Evolutionary conservation across 2,797 vertebrate species (phyloP), one percentile per base, ranked within the genome.

Genomic region (Sandelia bainsii): DNA sequence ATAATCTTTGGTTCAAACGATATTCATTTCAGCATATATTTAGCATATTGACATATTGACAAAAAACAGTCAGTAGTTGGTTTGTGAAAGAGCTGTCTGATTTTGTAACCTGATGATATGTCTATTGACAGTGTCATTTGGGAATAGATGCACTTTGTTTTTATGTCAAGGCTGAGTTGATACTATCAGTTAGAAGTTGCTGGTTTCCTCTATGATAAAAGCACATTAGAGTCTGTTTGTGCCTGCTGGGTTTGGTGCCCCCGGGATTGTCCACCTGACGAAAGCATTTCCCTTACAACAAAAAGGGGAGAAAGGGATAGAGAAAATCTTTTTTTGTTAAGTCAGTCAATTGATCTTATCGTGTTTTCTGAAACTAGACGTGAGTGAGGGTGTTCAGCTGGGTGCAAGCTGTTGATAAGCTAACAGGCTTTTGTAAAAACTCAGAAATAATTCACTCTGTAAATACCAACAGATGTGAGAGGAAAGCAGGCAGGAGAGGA

Each of bases 401-500:
- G 48, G 81, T 79, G 74, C 83, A 86, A 84, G 79, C 78, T 86
- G 81, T 72, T 80, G 80, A 86, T 89, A 80, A 87, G 76, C 75
- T 80, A 56, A 82, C 77, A 72, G 74, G 61, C 71, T 63, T 77
- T 87, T 77, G 53, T 82, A 44, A 84, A 85, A 79, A 53, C 58
- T 60, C 44, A 39, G 54, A 72, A 81, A 85, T 88, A 72, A 67
- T 74, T 85, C 49, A 32, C n/a, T 68, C 37, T 20, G 70, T 84
- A 85, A 86, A 89, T 74, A 86, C 58, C 63, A 80, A 75, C 88
- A 92, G 72, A 83, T 80, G 83, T 60, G 69, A 70, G 56, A 14
- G 27, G 39, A 69, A 12, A 20, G 39, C 1, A 22, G 53, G 19
- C 53, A 54, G 67, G 19, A 59, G 37, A 56, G 29, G 8, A 58